Percentiles rank a stretch among this genome's conserved stretches.
Evolutionary conservation across 92 coral and sea anemone species (phyloP).

Genomic region (Palythoa caribaeorum): DNA sequence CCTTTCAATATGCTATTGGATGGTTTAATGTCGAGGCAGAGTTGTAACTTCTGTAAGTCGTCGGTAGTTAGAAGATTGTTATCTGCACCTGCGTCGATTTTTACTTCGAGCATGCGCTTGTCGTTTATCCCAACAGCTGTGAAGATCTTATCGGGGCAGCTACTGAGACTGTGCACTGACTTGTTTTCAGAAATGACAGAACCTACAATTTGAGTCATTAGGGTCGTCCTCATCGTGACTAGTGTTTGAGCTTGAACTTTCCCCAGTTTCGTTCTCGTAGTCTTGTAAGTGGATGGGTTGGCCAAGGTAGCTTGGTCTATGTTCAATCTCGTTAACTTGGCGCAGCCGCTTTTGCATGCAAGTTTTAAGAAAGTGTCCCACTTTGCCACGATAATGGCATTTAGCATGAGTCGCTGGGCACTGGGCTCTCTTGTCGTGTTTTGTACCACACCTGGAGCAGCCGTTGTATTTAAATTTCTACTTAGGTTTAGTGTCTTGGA

Average conservation of each 20-base stretch:
- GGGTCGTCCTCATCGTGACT: constrained; percentile 42
- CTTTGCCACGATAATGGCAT: constrained; percentile 6
- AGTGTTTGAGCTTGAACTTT: constrained; percentile 30
- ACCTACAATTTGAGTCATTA: constrained; percentile 48
- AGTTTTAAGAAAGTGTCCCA: constrained; percentile 53
- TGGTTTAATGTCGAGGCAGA: constrained; percentile 52
- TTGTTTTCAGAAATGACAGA: constrained; percentile 48
- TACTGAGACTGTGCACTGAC: constrained; percentile 43
- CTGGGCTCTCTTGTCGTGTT: constrained; percentile 44
- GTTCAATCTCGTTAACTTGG: constrained; percentile 50
- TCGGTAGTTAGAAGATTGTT: constrained; percentile 60
- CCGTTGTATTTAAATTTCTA: constrained; percentile 55
- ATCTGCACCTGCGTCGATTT: constrained; percentile 68
- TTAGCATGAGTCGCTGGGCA: constrained; percentile 58
- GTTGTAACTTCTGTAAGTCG: constrained; percentile 52
- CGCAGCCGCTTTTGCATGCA: constrained; percentile 50
- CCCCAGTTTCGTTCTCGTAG: constrained; percentile 9
- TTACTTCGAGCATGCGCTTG: constrained; percentile 47
- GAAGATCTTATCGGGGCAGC: constrained; percentile 56
- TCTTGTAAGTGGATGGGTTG: constrained; percentile 57
- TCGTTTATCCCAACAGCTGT: constrained; percentile 50
- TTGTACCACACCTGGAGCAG: constrained; percentile 62
- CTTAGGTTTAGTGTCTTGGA: constrained; percentile 13
- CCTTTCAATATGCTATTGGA: constrained; percentile 52
- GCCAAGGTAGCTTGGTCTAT: constrained; percentile 40